Evolutionary conservation across 2,888 invertebrate genomes (phyloP).

Genomic region (Acleris emargana): DNA sequence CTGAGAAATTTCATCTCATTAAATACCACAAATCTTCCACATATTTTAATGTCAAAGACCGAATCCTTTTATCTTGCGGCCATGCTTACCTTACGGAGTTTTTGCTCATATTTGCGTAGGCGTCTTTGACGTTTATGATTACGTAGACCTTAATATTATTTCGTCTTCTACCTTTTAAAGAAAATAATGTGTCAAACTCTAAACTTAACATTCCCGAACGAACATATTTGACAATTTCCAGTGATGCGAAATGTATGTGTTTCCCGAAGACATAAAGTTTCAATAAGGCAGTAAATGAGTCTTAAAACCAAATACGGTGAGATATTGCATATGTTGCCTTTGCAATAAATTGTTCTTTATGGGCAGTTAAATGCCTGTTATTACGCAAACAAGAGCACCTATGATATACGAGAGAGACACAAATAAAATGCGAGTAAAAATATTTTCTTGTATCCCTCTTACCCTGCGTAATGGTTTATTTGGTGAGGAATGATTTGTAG

Average conservation of each 20-base stretch:
- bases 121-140: no score
- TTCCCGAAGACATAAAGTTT: conserved; percentile 23
- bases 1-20: no score
- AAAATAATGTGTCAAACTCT: neutral
- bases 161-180: no score
- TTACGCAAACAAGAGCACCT: conserved; percentile 61
- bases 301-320: conserved; percentile 54
- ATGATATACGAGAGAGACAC: conserved; percentile 53
- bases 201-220: neutral
- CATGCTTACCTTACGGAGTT: no score
- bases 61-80: no score
- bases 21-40: no score
- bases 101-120: no score
- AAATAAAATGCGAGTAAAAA: conserved; percentile 49
- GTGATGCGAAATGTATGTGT: neutral
- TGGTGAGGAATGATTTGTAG: conserved; percentile 7
- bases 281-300: conserved; percentile 40
- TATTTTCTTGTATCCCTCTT: conserved; percentile 22
- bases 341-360: conserved; percentile 70
- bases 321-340: conserved; percentile 63
- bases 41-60: no score
- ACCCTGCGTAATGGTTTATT: conserved; percentile 18
- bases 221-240: neutral
- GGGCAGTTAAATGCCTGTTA: conserved; percentile 75
- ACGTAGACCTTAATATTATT: no score